A percentile compares a stretch with the other conserved stretches of the same genome.
phyloP scores from a whole-genome alignment of 1,140 invertebrate genomes.

The Sipha flava region DNA sequence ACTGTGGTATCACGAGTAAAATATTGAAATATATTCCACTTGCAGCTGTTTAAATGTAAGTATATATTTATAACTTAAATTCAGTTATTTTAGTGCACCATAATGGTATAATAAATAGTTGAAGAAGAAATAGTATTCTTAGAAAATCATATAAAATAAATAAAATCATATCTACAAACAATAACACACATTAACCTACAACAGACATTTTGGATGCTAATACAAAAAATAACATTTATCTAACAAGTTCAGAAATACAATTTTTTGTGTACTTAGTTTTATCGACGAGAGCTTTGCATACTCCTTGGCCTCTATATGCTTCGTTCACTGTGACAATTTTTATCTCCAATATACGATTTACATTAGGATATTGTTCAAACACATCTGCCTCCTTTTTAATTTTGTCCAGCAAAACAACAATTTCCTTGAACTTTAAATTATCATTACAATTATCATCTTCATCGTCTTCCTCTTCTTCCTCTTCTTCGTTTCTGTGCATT shows the following conservation, averaged over 20 bases:
- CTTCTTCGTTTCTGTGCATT: slow-evolving; percentile 10
- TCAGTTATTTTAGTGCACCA: too few relatives aligned
- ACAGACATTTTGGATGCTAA: too few relatives aligned
- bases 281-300: slow-evolving; percentile 55
- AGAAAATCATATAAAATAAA: too few relatives aligned
- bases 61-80: too few relatives aligned
- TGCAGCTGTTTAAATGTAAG: too few relatives aligned
- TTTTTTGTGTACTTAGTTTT: slow-evolving; percentile 51
- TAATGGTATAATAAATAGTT: too few relatives aligned
- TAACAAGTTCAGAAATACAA: background rate
- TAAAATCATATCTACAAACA: too few relatives aligned
- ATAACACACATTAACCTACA: too few relatives aligned
- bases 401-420: slow-evolving; percentile 52
- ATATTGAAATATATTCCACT: too few relatives aligned
- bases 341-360: slow-evolving; percentile 52
- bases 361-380: slow-evolving; percentile 49
- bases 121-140: too few relatives aligned
- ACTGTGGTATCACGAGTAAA: too few relatives aligned
- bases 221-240: too few relatives aligned
- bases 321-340: slow-evolving; percentile 58
- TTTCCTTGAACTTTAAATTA: slow-evolving; percentile 45
- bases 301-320: slow-evolving; percentile 55
- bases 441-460: slow-evolving; percentile 23
- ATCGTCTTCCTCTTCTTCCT: slow-evolving; percentile 22
- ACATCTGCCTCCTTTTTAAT: slow-evolving; percentile 51